Evolutionary conservation across 2,888 invertebrate genomes (phyloP).

Genomic region (Priocnemis perturbator): DNA sequence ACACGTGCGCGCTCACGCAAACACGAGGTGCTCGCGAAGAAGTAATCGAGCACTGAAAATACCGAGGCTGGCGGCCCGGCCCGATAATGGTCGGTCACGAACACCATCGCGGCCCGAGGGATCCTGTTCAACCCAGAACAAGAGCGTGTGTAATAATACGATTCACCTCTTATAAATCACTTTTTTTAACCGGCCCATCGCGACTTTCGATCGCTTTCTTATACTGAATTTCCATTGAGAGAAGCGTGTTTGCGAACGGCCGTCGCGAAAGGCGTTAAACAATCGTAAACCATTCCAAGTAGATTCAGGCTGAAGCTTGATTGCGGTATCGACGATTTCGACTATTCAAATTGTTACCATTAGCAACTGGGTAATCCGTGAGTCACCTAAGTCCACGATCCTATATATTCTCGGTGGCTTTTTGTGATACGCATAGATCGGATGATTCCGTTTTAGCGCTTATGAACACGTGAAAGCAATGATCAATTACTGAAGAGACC

Average conservation of each 20-base stretch:
- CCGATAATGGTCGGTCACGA: conserved; percentile 53
- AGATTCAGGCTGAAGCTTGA: too few species aligned
- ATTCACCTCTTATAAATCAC: conserved; percentile 42
- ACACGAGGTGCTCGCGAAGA: conserved; percentile 56
- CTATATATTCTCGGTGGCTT: too few species aligned
- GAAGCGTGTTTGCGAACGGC: conserved; percentile 17
- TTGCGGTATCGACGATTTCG: too few species aligned
- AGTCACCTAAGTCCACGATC: too few species aligned
- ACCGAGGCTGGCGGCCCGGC: conserved; percentile 46
- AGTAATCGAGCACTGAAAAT: conserved; percentile 56
- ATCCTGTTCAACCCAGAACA: conserved; percentile 20
- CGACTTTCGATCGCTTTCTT: conserved; percentile 5
- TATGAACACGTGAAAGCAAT: too few species aligned
- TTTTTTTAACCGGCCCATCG: conserved; percentile 1
- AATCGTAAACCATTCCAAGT: too few species aligned
- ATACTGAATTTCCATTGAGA: conserved; percentile 4
- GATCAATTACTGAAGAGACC: too few species aligned
- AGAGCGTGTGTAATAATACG: conserved; percentile 34
- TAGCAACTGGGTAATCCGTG: too few species aligned
- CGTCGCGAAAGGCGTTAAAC: conserved; percentile 8
- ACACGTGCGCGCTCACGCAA: conserved; percentile 28
- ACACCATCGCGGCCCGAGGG: conserved; percentile 41
- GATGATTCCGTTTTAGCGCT: too few species aligned
- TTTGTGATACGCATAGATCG: too few species aligned
- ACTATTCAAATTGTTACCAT: too few species aligned